Conservation (phyloP, 1,140 invertebrate species). For the Elysia chlorotica region DNA sequence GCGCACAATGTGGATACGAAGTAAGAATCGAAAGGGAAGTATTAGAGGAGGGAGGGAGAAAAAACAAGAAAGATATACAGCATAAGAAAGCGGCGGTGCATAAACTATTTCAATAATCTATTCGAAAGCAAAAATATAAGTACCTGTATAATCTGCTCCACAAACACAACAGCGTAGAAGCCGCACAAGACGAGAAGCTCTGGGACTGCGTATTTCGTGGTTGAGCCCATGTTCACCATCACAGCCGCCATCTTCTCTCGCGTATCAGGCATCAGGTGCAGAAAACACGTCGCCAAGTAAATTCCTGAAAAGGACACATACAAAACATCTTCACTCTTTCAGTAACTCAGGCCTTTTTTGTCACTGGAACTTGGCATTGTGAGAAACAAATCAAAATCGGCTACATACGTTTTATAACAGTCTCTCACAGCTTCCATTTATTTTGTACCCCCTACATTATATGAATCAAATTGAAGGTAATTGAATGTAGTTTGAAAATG, state of each 20-base stretch:
- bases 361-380: too few relatives aligned
- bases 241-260: constrained; percentile 55
- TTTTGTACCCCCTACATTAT: too few relatives aligned
- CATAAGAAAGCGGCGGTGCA: too few relatives aligned
- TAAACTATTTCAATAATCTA: too few relatives aligned
- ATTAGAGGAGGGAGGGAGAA: background rate
- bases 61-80: background rate
- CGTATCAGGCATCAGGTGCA: constrained; percentile 68
- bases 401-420: too few relatives aligned
- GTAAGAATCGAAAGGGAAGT: background rate
- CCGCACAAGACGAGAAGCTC: constrained; percentile 67
- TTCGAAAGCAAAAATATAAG: too few relatives aligned
- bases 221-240: constrained; percentile 49
- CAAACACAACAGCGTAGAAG: constrained; percentile 67
- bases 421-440: too few relatives aligned
- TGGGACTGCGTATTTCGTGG: constrained; percentile 64
- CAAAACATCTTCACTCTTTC: too few relatives aligned
- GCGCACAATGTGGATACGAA: background rate
- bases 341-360: too few relatives aligned
- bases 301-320: constrained; percentile 58
- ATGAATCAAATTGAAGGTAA: too few relatives aligned
- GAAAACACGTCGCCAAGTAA: constrained; percentile 67
- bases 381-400: too few relatives aligned
- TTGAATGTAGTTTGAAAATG: too few relatives aligned
- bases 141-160: constrained; percentile 65